Evolutionary conservation across 2,797 vertebrate species (phyloP).

Genomic region (Enteromius trimaculatus): DNA sequence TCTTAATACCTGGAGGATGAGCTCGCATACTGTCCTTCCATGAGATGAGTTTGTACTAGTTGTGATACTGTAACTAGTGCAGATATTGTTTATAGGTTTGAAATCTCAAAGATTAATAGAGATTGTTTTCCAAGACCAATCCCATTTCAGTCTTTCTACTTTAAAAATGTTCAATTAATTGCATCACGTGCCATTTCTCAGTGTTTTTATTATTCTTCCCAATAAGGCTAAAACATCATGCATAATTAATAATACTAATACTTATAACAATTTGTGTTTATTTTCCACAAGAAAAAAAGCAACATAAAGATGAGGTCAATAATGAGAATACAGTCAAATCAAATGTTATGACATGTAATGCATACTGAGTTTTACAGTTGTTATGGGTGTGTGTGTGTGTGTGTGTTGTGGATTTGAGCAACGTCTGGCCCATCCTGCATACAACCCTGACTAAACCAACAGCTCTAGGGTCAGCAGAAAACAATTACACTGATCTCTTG

Average conservation of each 20-base stretch:
- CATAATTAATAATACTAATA: neutral
- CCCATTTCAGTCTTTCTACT: neutral
- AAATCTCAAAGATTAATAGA: neutral
- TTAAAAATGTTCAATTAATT: neutral
- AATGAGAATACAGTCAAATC: neutral
- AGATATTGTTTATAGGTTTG: neutral
- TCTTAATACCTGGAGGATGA: neutral
- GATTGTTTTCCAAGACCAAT: neutral
- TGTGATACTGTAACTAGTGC: neutral
- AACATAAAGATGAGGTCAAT: neutral
- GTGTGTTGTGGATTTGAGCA: neutral
- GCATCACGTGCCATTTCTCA: neutral
- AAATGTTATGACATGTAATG: neutral
- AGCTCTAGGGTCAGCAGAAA: neutral
- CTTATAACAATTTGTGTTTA: neutral
- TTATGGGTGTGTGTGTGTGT: neutral
- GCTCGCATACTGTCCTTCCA: neutral
- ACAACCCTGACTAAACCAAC: slow-evolving; percentile 8
- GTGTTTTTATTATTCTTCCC: neutral
- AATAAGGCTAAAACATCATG: neutral
- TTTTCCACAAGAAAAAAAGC: neutral
- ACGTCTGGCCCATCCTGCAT: neutral
- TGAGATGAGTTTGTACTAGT: neutral
- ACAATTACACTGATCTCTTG: slow-evolving; percentile 39
- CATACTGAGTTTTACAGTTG: slow-evolving; percentile 3